phyloP scores from a whole-genome alignment of 2,888 invertebrate species.

The Rhamphomyia laevipes region DNA sequence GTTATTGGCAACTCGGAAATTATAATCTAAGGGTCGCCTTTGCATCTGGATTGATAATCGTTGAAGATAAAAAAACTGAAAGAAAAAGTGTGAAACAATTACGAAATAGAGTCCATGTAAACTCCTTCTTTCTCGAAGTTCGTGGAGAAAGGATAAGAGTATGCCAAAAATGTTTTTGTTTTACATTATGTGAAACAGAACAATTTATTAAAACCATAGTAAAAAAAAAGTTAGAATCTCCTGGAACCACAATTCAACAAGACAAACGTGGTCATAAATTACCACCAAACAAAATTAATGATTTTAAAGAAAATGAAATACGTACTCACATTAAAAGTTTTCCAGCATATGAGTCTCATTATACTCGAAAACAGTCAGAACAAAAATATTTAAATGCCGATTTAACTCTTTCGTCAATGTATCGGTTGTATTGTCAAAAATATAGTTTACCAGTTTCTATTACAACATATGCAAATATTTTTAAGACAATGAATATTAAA shows the following conservation, averaged over 20 bases:
- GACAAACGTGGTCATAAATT: neutral
- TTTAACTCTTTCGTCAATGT: conserved; percentile 7
- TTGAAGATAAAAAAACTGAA: neutral
- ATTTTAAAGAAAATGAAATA: conserved; percentile 6
- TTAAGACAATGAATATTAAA: conserved; percentile 11
- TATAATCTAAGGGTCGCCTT: neutral
- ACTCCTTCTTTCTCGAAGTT: neutral
- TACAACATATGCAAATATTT: conserved; percentile 9
- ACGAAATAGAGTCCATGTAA: neutral
- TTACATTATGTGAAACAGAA: conserved; percentile 9
- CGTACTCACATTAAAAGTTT: conserved; percentile 10
- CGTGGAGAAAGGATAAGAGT: neutral
- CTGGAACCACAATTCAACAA: neutral
- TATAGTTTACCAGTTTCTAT: conserved; percentile 2
- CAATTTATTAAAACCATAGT: conserved; percentile 9
- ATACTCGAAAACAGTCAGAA: conserved; percentile 4
- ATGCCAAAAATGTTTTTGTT: conserved; percentile 11
- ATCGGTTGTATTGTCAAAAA: conserved; percentile 8
- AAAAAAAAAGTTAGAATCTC: conserved; percentile 1
- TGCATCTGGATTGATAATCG: neutral
- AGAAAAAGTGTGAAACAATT: neutral
- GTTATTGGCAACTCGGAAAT: neutral
- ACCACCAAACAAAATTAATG: conserved; percentile 4
- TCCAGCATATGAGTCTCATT: too few species aligned
- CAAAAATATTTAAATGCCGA: conserved; percentile 2